Percentiles rank a stretch among this genome's conserved stretches.
Evolutionary conservation across 2,797 vertebrate species (phyloP).

Genomic region (Mormyrus hasselquistii): DNA sequence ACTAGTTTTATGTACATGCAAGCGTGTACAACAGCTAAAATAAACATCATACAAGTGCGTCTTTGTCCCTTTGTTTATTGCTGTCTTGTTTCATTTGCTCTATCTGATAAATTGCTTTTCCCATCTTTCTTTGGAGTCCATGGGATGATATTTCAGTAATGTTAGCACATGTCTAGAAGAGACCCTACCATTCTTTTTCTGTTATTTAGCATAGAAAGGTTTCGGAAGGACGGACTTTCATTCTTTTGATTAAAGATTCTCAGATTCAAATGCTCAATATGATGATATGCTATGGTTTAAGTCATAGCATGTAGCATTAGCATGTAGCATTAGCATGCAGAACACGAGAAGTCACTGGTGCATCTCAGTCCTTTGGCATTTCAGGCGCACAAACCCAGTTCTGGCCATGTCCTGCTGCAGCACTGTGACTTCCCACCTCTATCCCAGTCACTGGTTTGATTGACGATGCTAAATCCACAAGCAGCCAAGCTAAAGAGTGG

Average conservation of each 20-base stretch:
- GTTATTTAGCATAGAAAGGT: neutral
- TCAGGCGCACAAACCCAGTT: neutral
- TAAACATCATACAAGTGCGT: neutral
- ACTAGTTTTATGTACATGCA: neutral
- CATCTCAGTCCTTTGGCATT: neutral
- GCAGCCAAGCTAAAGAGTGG: neutral
- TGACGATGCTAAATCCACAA: conserved; percentile 12
- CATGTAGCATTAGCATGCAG: neutral
- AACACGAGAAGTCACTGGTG: neutral
- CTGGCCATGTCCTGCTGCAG: neutral
- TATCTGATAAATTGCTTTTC: neutral
- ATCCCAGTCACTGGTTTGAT: neutral
- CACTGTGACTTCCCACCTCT: conserved; percentile 20
- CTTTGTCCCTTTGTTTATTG: neutral
- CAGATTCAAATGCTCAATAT: neutral
- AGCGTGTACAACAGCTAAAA: neutral
- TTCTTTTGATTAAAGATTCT: neutral
- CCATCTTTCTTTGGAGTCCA: neutral
- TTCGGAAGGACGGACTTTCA: neutral
- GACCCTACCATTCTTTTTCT: neutral
- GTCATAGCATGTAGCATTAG: neutral
- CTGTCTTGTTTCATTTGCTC: neutral
- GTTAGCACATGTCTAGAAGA: neutral
- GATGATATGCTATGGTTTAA: neutral
- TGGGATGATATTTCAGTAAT: neutral